Evolutionary conservation across 2,113 vertebrate genomes (phyloP), one percentile per base, ranked within the genome.

Genomic region (Alces alces): DNA sequence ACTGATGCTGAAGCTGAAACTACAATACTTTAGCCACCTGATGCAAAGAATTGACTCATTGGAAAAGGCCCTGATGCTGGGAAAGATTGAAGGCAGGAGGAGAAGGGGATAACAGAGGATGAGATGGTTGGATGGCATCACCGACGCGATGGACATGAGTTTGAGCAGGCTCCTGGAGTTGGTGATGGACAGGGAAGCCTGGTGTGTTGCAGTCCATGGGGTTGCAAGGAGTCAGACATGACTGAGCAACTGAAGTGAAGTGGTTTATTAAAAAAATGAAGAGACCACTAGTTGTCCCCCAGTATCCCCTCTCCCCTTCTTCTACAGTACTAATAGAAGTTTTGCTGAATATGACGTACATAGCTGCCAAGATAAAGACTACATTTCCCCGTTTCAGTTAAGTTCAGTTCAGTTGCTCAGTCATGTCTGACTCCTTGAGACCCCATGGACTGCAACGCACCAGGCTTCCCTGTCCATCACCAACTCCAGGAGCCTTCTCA

Each of bases 91-190:
- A 70, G 9, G 64, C 17, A 21, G n/a, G n/a, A 66, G 16, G 64
- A 70, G n/a, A 36, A 70, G 64, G 4, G n/a, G 64, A 70, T 0
- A 2, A n/a, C 64, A 70, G 64, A 70, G 64, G n/a, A 70, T 70
- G 64, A 70, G n/a, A 36, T 11, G 17, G n/a, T 70, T 36, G 64
- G 4, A 70, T 70, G 66, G 19, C n/a, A 70, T 23, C 19, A 36
- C n/a, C 0, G 5, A 70, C n/a, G 0, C 5, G 0, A 36, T 23
- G 10, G 19, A 39, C n/a, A 39, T 70, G 66, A 23, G n/a, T 70
- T 39, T 73, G 19, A 25, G 36, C 12, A 39, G 19, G 5, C 36
- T 73, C 36, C 66, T 13, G 10, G 21, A 70, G 66, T 23, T 70
- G 36, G 1, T 6, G 36, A 73, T 39, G 36, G 5, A 39, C 66